These are phyloP conservation scores for Drosophila algonquin DNA, from an alignment of 2,888 invertebrate genomes.

Conservation along the genomic window DNA sequence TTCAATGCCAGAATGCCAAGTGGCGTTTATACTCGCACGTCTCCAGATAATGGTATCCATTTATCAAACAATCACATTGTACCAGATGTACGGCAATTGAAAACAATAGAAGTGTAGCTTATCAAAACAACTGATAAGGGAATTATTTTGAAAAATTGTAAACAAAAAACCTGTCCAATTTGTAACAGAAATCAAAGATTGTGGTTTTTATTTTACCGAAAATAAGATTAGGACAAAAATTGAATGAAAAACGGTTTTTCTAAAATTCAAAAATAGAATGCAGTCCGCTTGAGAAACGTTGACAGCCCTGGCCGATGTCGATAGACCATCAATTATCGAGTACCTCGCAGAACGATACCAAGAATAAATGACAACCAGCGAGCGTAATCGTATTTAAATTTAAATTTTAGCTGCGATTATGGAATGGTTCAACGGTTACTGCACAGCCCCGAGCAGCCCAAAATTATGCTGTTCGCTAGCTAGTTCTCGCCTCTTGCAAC, in stretches of 20 bases:
- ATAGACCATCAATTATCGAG: not conserved
- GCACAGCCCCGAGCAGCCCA: too few relatives aligned
- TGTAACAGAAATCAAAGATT: not conserved
- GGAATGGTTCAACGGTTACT: too few relatives aligned
- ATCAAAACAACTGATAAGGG: not conserved
- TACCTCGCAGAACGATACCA: not conserved
- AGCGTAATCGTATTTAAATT: too few relatives aligned
- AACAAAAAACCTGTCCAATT: not conserved
- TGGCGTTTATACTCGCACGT: not conserved
- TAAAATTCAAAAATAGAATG: not conserved
- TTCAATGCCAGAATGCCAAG: slow-evolving; percentile 59
- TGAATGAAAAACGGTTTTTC: not conserved
- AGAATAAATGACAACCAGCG: not conserved
- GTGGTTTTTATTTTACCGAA: not conserved
- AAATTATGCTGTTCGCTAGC: too few relatives aligned
- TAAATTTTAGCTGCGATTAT: too few relatives aligned
- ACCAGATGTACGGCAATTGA: not conserved
- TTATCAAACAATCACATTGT: slow-evolving; percentile 16
- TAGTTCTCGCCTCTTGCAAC: too few relatives aligned
- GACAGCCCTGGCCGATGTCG: not conserved
- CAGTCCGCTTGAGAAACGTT: not conserved
- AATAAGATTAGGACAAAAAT: not conserved
- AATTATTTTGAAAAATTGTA: not conserved
- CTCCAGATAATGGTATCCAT: slow-evolving; percentile 21
- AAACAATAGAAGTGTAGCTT: not conserved